phyloP scores from a whole-genome alignment of 2,888 invertebrate genomes.

The Pomacea canaliculata region DNA sequence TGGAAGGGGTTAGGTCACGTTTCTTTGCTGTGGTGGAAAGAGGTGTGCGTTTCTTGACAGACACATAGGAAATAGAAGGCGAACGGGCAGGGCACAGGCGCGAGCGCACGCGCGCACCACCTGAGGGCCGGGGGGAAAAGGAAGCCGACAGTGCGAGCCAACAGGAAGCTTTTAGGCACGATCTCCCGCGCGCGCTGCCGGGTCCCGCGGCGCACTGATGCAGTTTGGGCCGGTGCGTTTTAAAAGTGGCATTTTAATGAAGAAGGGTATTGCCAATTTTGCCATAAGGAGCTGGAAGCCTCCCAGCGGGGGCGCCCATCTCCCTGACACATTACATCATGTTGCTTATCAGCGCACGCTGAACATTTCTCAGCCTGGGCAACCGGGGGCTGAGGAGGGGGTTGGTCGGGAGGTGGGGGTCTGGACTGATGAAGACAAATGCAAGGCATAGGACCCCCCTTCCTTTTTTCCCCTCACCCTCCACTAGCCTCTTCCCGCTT shows the following conservation, averaged over 20 bases:
- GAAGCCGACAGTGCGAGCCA: neutral
- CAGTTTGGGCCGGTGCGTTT: conserved; percentile 24
- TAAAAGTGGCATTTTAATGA: conserved; percentile 30
- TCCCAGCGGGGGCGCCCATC: conserved; percentile 15
- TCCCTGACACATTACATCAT: conserved; percentile 30
- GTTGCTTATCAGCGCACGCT: conserved; percentile 20
- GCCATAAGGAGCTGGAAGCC: conserved; percentile 21
- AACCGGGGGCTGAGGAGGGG: conserved; percentile 9
- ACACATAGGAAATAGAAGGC: conserved; percentile 24
- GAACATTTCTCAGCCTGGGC: conserved; percentile 22
- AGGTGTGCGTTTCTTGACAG: neutral
- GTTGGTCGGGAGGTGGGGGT: too few relatives aligned
- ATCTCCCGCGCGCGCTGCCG: neutral
- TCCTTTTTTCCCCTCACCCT: too few relatives aligned
- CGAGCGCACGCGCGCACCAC: neutral
- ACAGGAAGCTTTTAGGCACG: conserved; percentile 22
- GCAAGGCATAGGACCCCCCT: conserved; percentile 5
- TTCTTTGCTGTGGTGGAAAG: too few relatives aligned
- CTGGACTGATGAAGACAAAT: conserved; percentile 31
- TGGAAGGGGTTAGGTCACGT: too few relatives aligned
- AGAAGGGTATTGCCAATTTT: conserved; percentile 25
- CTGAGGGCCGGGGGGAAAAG: neutral
- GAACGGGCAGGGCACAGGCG: conserved; percentile 4
- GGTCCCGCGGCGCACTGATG: conserved; percentile 24
- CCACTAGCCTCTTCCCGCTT: too few relatives aligned